A percentile compares a stretch with the other conserved stretches of the same genome.
These are phyloP conservation scores for Atractosteus spatula DNA, from an alignment of 2,113 vertebrate genomes.

Conservation along the genomic window DNA sequence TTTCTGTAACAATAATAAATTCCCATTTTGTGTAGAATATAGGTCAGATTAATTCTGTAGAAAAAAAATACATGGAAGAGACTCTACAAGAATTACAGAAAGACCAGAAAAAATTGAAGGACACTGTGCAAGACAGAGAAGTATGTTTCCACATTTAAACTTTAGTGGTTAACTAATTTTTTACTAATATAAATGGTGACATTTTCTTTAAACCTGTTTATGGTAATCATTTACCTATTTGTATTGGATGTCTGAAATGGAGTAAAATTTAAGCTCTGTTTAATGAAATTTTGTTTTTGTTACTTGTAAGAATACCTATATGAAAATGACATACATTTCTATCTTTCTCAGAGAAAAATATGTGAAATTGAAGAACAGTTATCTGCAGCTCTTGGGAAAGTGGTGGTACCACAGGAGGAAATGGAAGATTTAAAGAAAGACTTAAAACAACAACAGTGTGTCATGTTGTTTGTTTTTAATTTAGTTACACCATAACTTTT, in stretches of 20 bases:
- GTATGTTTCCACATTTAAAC: slow-evolving; percentile 41
- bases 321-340: not conserved
- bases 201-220: not conserved
- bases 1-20: not conserved
- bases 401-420: slow-evolving; percentile 56
- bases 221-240: too few species aligned
- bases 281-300: too few species aligned
- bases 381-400: slow-evolving; percentile 59
- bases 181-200: not conserved
- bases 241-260: too few species aligned
- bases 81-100: slow-evolving; percentile 59
- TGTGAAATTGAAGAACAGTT: slow-evolving; percentile 67
- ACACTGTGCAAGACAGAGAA: slow-evolving; percentile 57
- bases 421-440: slow-evolving; percentile 63
- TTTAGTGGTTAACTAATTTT: slow-evolving; percentile 1
- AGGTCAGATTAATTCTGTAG: slow-evolving; percentile 43
- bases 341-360: slow-evolving; percentile 66
- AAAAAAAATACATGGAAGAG: slow-evolving; percentile 60
- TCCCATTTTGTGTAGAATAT: slow-evolving; percentile 52
- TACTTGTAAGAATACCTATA: too few species aligned
- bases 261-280: too few species aligned
- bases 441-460: slow-evolving; percentile 68
- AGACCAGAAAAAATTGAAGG: slow-evolving; percentile 55
- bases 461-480: not conserved
- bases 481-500: too few species aligned